Percentiles rank a stretch among this genome's conserved stretches.
These are phyloP conservation scores for Muscidifurax raptorellus DNA, from an alignment of 1,140 invertebrate species.

Conservation along the genomic window DNA sequence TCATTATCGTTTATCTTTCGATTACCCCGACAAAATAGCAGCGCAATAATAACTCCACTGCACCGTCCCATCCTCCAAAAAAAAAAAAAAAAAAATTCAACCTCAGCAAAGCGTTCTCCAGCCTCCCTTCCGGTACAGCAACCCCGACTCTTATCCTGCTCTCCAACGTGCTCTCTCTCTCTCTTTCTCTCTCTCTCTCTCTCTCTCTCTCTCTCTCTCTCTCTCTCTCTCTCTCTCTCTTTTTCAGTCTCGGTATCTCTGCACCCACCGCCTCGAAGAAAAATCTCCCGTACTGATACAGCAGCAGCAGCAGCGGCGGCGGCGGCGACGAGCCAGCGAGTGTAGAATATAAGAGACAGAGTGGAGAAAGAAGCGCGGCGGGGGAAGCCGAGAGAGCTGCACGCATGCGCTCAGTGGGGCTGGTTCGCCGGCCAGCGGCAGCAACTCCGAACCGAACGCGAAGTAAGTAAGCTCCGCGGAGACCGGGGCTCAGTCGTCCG, in stretches of 20 bases:
- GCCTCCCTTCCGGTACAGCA: neutral
- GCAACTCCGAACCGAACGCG: conserved; percentile 52
- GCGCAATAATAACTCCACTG: too few species aligned
- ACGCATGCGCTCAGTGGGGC: conserved; percentile 68
- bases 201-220: neutral
- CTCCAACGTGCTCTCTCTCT: neutral
- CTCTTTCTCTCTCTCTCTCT: neutral
- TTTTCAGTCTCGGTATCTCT: neutral
- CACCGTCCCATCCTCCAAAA: too few species aligned
- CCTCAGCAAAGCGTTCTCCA: neutral
- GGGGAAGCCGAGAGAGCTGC: conserved; percentile 47
- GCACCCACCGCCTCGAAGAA: neutral
- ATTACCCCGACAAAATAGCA: too few species aligned
- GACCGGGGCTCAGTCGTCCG: conserved; percentile 71
- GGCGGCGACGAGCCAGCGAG: conserved; percentile 42
- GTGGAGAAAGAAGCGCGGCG: conserved; percentile 48
- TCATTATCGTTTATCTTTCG: neutral
- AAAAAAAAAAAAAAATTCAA: neutral
- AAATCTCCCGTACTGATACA: conserved; percentile 21
- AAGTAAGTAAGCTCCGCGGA: conserved; percentile 48
- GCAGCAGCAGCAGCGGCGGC: neutral
- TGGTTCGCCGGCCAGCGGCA: conserved; percentile 65
- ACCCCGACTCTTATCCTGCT: neutral
- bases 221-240: neutral
- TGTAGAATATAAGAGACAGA: conserved; percentile 58